A percentile compares a stretch with the other conserved stretches of the same genome.
These are phyloP conservation scores for Heliconius congener DNA, from an alignment of 1,140 invertebrate species.

Conservation along the genomic window DNA sequence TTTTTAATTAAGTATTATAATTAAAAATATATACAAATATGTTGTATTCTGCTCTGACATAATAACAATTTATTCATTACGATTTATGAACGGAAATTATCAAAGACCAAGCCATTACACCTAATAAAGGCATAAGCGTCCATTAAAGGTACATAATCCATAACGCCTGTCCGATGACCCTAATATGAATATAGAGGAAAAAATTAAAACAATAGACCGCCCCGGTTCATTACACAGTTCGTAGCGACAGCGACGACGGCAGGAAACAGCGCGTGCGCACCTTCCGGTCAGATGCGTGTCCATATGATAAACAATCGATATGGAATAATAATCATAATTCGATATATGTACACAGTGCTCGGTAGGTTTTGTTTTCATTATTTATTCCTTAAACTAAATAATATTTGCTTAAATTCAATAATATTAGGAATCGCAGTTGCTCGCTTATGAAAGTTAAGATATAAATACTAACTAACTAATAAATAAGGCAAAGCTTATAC, in stretches of 20 bases:
- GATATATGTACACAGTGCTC: constrained; percentile 26
- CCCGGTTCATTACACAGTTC: constrained; percentile 67
- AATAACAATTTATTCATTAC: background rate
- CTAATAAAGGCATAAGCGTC: constrained; percentile 30
- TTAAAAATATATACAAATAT: background rate
- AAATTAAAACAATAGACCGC: constrained; percentile 62
- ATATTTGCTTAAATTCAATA: background rate
- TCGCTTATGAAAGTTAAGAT: background rate
- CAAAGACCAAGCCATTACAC: constrained; percentile 19
- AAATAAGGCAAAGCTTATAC: background rate
- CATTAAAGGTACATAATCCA: constrained; percentile 32
- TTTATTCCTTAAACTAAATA: background rate
- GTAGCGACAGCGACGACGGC: constrained; percentile 59
- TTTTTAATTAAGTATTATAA: background rate
- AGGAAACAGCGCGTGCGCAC: constrained; percentile 62
- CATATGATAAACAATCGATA: constrained; percentile 58
- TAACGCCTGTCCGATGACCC: constrained; percentile 61
- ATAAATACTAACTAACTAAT: too few relatives aligned
- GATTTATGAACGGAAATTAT: background rate
- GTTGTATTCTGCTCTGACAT: background rate
- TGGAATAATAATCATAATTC: constrained; percentile 48
- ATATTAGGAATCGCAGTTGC: background rate
- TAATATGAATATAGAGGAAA: constrained; percentile 65
- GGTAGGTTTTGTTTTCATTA: constrained; percentile 24
- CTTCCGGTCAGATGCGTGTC: constrained; percentile 72